These are phyloP conservation scores for Drosophila albomicans DNA, from an alignment of 1,140 invertebrate species.

Conservation along the genomic window DNA sequence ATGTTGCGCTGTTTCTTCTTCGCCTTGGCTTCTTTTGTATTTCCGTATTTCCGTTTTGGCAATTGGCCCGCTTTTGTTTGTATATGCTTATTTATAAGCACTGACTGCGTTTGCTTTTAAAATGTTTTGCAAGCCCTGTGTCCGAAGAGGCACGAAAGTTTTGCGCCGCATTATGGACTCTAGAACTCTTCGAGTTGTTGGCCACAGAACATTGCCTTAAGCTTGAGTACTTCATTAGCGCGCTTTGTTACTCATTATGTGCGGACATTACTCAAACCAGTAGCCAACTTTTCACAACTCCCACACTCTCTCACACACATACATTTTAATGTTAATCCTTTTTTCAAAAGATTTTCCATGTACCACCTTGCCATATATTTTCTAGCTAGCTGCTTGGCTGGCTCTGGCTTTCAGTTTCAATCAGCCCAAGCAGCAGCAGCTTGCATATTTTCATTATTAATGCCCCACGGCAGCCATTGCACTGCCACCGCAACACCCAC, in stretches of 20 bases:
- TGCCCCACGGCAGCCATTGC: constrained; percentile 72
- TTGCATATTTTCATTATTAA: constrained; percentile 82
- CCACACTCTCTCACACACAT: constrained; percentile 31
- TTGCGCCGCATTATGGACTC: constrained; percentile 22
- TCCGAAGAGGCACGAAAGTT: constrained; percentile 13
- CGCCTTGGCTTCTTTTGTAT: constrained; percentile 28
- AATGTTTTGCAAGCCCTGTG: constrained; percentile 8
- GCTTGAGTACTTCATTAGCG: constrained; percentile 78
- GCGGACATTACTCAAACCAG: constrained; percentile 76
- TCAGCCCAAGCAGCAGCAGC: constrained; percentile 67
- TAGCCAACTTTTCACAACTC: constrained; percentile 64
- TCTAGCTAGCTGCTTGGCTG: constrained; percentile 2
- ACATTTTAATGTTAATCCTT: constrained; percentile 80
- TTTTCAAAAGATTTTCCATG: constrained; percentile 74
- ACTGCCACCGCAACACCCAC: constrained; percentile 50
- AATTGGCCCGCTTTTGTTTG: constrained; percentile 39
- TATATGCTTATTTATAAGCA: constrained; percentile 39
- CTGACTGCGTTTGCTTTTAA: constrained; percentile 14
- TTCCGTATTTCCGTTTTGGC: constrained; percentile 46
- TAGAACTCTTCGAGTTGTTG: constrained; percentile 54
- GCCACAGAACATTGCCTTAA: constrained; percentile 42
- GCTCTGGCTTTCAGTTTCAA: constrained; percentile 72
- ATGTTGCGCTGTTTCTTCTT: constrained; percentile 13
- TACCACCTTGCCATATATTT: constrained; percentile 39
- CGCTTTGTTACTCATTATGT: constrained; percentile 81